phyloP scores from a whole-genome alignment of 2,113 vertebrate species.

The Dolichallabes microphthalmus region DNA sequence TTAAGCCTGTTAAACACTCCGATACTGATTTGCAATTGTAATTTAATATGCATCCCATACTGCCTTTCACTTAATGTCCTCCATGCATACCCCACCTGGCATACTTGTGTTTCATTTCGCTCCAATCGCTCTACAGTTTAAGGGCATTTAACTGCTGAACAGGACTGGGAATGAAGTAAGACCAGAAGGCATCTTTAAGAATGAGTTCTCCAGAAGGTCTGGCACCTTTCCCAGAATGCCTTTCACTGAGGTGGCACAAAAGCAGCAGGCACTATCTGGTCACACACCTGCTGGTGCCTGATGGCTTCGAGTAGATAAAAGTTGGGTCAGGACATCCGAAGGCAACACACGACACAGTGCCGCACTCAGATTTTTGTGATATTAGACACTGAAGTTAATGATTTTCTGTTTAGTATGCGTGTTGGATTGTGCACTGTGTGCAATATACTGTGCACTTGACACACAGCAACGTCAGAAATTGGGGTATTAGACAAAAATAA shows the following conservation, averaged over 20 bases:
- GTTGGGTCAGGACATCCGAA: slow-evolving; percentile 60
- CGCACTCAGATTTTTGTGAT: background rate
- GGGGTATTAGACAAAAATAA: background rate
- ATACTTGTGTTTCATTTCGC: background rate
- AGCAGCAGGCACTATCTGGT: slow-evolving; percentile 62
- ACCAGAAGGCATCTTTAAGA: slow-evolving; percentile 49
- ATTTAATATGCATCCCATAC: background rate
- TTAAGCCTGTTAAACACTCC: slow-evolving; percentile 3
- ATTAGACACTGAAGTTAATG: background rate
- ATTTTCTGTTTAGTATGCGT: background rate
- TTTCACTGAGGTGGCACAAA: slow-evolving; percentile 58
- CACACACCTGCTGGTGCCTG: slow-evolving; percentile 69
- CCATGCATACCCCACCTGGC: background rate
- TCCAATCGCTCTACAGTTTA: slow-evolving; percentile 11
- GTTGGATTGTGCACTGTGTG: background rate
- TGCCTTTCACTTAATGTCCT: slow-evolving; percentile 25
- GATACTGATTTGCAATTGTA: background rate
- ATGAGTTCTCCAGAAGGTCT: slow-evolving; percentile 63
- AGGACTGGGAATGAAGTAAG: slow-evolving; percentile 38
- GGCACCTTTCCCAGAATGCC: slow-evolving; percentile 69
- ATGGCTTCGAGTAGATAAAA: slow-evolving; percentile 61
- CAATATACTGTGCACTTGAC: background rate
- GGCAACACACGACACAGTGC: slow-evolving; percentile 40
- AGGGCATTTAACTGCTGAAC: slow-evolving; percentile 14
- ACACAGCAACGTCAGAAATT: background rate